Evolutionary conservation across 2,888 invertebrate genomes (phyloP).

Genomic region (Aethes cnicana): DNA sequence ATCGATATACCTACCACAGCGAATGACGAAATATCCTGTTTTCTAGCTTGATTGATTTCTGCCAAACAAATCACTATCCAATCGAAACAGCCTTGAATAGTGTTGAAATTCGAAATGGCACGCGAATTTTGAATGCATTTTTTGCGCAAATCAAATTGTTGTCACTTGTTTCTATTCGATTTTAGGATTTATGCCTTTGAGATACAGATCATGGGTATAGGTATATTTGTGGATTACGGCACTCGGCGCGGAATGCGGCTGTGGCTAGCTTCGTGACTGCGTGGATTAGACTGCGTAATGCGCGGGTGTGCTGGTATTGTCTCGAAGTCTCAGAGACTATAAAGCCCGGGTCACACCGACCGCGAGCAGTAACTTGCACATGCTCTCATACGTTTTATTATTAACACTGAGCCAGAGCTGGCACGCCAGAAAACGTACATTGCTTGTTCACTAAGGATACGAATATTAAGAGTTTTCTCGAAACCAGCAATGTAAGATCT

Average conservation of each 20-base stretch:
- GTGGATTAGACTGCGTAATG: conserved; percentile 48
- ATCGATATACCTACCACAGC: too few species aligned
- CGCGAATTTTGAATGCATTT: conserved; percentile 27
- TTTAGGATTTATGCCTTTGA: background rate
- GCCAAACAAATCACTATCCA: background rate
- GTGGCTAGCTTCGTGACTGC: conserved; percentile 37
- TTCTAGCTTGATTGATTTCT: background rate
- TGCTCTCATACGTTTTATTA: too few species aligned
- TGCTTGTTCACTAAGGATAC: too few species aligned
- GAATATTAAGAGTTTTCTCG: too few species aligned
- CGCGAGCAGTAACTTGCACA: too few species aligned
- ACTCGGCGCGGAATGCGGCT: conserved; percentile 51
- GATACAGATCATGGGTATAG: conserved; percentile 6
- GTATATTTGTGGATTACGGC: conserved; percentile 25
- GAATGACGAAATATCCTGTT: background rate
- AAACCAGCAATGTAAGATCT: too few species aligned
- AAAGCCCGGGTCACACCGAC: too few species aligned
- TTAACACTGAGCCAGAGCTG: too few species aligned
- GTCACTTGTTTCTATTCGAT: background rate
- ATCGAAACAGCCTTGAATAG: conserved; percentile 14
- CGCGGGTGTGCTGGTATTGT: conserved; percentile 28
- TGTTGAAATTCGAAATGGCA: conserved; percentile 27
- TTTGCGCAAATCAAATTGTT: conserved; percentile 15
- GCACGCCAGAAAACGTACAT: too few species aligned
- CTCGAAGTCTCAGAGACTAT: conserved; percentile 1